Base-by-base conservation (phyloP, 2,113 vertebrate species). In the Tupaia tana region DNA sequence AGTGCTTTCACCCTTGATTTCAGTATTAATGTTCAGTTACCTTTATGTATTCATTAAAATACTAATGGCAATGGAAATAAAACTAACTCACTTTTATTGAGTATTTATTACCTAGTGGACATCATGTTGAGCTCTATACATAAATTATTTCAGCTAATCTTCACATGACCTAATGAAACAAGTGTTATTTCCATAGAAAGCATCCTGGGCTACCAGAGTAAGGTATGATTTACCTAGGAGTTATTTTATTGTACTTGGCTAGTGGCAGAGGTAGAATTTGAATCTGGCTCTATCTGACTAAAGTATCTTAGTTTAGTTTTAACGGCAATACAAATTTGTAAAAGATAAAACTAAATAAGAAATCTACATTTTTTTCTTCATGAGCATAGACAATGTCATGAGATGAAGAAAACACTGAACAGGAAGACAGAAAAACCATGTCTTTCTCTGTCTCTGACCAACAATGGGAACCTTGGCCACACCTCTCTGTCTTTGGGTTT, bases 341-440 rank as follows among this genome's bases (percentile, higher is more conserved):
- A 93, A 90, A 90, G 73, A 75, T 25, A 71, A 83, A 91, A 69
- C 15, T 58, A 86, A 90, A 25, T 14, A 56, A 52, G 34, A 73
- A 67, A 92, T n/a, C 4, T 52, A 61, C 0, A 22, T 80, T 78
- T 88, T 27, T 80, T 88, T 87, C 11, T 83, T 15, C 74, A 75
- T 7, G 11, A 20, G 31, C 74, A 93, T 82, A 90, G 67, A 58
- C 29, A 54, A 10, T 58, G 34, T 14, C 16, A 3, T 7, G 19
- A 4, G 24, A 10, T 88, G 18, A 52, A 90, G 58, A 79, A 94
- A 90, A 66, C 27, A 20, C 1, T 31, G 9, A 56, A 73, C 31
- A 70, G n/a, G n/a, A n/a, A 67, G 7, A 52, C 9, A 82, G 64
- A 71, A 84, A 66, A 67, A 54, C 6, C 0, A 0, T 27, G 24